Base-by-base conservation (phyloP, 1,140 invertebrate genomes). In the Dysdera silvatica region DNA sequence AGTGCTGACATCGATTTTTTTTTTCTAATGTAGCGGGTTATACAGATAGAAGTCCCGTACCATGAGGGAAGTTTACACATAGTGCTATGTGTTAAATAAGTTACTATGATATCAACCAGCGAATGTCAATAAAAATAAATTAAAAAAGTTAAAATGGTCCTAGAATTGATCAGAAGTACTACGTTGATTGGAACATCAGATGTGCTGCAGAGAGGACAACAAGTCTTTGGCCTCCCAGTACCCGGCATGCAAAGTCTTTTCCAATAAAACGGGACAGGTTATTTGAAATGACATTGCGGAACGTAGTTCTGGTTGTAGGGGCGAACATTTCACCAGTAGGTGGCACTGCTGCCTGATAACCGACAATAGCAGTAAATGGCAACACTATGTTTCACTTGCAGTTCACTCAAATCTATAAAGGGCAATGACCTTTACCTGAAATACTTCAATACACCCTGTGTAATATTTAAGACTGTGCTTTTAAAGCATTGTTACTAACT, bases 181-280 rank as follows among this genome's bases (percentile, higher is more conserved):
- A 2, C 67, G n/a, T 32, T 53, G 32, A 8, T 68, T 60, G 18
- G 28, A 54, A n/a, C 23, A 35, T 23, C 14, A n/a, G n/a, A n/a
- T n/a, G n/a, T n/a, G n/a, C n/a, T n/a, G n/a, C n/a, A n/a, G n/a
- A n/a, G n/a, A n/a, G n/a, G n/a, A n/a, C n/a, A n/a, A n/a, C n/a
- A n/a, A n/a, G n/a, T n/a, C n/a, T n/a, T n/a, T n/a, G n/a, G n/a
- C n/a, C n/a, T n/a, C n/a, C n/a, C n/a, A n/a, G n/a, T n/a, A n/a
- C n/a, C n/a, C n/a, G n/a, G n/a, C n/a, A n/a, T n/a, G n/a, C n/a
- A n/a, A n/a, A n/a, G n/a, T 33, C 35, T 72, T 69, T 0, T 59
- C 68, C 8, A 73, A 68, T 20, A 72, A 54, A 65, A 68, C 67
- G 3, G 72, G 43, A 6, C 55, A 63, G 8, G n/a, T 67, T 71